These are phyloP conservation scores for Hycleus phaleratus DNA, from an alignment of 1,140 invertebrate species.

Conservation along the genomic window DNA sequence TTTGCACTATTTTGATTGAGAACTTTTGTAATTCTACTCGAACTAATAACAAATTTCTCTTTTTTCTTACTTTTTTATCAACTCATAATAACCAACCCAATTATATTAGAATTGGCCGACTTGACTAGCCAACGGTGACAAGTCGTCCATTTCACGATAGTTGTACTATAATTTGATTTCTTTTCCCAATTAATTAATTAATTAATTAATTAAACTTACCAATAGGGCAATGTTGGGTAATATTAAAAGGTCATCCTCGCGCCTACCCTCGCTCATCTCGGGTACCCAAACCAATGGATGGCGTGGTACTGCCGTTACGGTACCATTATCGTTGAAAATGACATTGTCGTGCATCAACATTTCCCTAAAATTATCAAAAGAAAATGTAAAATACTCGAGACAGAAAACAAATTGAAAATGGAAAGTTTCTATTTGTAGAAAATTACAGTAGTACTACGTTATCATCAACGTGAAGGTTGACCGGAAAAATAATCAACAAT, in stretches of 20 bases:
- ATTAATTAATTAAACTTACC: slow-evolving; percentile 51
- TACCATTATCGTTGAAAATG: slow-evolving; percentile 67
- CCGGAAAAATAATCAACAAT: no score
- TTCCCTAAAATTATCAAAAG: slow-evolving; percentile 47
- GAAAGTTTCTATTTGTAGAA: no score
- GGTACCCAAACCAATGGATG: slow-evolving; percentile 66
- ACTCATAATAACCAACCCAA: neutral
- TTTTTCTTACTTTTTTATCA: neutral
- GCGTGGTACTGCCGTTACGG: slow-evolving; percentile 55
- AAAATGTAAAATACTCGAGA: no score
- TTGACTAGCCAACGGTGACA: neutral
- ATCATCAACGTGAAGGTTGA: no score
- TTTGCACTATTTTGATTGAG: no score
- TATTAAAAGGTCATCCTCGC: slow-evolving; percentile 66
- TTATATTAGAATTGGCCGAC: neutral
- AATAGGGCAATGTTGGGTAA: slow-evolving; percentile 83
- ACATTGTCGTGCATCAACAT: slow-evolving; percentile 58
- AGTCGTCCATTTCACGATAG: neutral
- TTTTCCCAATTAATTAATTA: neutral
- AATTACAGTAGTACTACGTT: no score
- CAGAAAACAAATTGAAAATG: no score
- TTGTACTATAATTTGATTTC: neutral
- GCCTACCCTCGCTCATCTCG: slow-evolving; percentile 58
- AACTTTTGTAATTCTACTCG: neutral
- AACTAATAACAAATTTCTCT: neutral